Evolutionary conservation across 1,140 invertebrate genomes (phyloP).

Genomic region (Drosophila neocordata): DNA sequence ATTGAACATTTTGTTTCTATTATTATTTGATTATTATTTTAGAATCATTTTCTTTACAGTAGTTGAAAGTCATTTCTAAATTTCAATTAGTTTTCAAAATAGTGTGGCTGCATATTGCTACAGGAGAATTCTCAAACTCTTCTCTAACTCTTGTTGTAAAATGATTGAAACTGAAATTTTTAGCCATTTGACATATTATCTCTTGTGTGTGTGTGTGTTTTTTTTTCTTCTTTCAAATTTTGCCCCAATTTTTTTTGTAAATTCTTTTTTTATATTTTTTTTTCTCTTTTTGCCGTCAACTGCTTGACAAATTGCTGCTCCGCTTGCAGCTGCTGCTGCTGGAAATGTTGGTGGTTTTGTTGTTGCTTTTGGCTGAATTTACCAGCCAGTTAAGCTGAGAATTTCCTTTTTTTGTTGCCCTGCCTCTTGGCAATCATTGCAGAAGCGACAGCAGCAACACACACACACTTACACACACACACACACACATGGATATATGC

Average conservation of each 20-base stretch:
- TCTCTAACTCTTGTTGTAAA: no score
- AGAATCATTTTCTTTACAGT: no score
- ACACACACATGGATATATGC: not conserved
- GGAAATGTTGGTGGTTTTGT: slow-evolving; percentile 5
- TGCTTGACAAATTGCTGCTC: slow-evolving; percentile 53
- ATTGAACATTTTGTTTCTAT: no score
- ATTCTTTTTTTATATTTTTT: slow-evolving; percentile 6
- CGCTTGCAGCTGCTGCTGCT: slow-evolving; percentile 28
- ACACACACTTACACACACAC: slow-evolving; percentile 12
- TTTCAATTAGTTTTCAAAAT: no score
- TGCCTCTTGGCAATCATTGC: slow-evolving; percentile 30
- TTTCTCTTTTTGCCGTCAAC: slow-evolving; percentile 33
- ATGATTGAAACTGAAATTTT: no score
- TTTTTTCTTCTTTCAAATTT: not conserved
- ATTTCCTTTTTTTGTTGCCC: slow-evolving; percentile 18
- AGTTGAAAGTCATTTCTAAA: no score
- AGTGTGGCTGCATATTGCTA: no score
- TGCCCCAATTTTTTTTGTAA: slow-evolving; percentile 37
- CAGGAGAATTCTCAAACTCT: no score
- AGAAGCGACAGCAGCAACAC: not conserved
- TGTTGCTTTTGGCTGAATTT: slow-evolving; percentile 14
- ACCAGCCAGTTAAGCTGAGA: slow-evolving; percentile 35
- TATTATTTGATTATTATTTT: no score
- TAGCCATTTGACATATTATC: no score
- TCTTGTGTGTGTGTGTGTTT: no score